Evolutionary conservation across 2,888 invertebrate genomes (phyloP).

Genomic region (Belgica antarctica): DNA sequence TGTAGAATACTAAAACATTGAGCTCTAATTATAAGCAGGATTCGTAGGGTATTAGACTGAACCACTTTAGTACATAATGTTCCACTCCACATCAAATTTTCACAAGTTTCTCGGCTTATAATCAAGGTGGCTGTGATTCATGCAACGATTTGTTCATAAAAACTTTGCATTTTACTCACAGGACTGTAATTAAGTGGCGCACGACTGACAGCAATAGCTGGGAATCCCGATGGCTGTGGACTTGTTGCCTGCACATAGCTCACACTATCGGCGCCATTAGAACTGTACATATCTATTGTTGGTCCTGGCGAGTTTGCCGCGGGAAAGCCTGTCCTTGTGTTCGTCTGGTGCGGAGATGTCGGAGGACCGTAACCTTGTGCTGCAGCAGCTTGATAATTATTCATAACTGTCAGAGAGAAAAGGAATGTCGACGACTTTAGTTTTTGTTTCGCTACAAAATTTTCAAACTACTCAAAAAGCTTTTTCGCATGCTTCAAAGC

Average conservation of each 20-base stretch:
- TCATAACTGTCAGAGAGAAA: constrained; percentile 75
- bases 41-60: too few relatives aligned
- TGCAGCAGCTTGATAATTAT: constrained; percentile 85
- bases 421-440: too few relatives aligned
- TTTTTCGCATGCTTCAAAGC: too few relatives aligned
- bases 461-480: too few relatives aligned
- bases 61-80: too few relatives aligned
- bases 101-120: too few relatives aligned
- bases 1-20: too few relatives aligned
- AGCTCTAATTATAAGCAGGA: too few relatives aligned
- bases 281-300: constrained; percentile 90
- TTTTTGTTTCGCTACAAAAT: neutral
- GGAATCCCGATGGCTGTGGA: constrained; percentile 94
- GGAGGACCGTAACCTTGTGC: constrained; percentile 78
- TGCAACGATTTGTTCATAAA: too few relatives aligned
- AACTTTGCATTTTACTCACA: too few relatives aligned
- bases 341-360: constrained; percentile 76
- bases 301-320: constrained; percentile 90
- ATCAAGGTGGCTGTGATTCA: too few relatives aligned
- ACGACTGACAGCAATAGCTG: constrained; percentile 89
- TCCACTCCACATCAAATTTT: too few relatives aligned
- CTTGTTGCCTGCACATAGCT: constrained; percentile 96
- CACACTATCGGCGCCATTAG: constrained; percentile 79
- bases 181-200: constrained; percentile 91
- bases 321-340: constrained; percentile 75